Evolutionary conservation across 2,888 invertebrate species (phyloP).

Genomic region (Polydrusus tereticollis): DNA sequence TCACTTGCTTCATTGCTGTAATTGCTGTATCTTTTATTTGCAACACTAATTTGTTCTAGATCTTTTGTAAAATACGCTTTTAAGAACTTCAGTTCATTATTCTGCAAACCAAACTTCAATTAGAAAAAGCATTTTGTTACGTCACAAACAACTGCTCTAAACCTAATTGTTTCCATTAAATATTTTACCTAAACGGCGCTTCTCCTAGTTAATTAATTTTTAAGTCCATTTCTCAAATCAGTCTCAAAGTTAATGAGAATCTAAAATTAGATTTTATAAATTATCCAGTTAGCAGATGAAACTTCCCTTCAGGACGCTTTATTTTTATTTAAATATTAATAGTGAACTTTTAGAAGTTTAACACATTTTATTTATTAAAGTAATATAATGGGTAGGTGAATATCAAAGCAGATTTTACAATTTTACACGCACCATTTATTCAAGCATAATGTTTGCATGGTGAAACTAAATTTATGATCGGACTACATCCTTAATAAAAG

Average conservation of each 20-base stretch:
- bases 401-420: too few relatives aligned
- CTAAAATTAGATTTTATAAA: slow-evolving; percentile 34
- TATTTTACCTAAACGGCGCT: slow-evolving; percentile 20
- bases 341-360: neutral
- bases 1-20: too few relatives aligned
- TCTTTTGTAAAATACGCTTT: too few relatives aligned
- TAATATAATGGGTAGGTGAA: too few relatives aligned
- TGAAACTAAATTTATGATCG: too few relatives aligned
- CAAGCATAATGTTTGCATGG: too few relatives aligned
- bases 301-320: neutral
- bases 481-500: too few relatives aligned
- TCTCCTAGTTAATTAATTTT: slow-evolving; percentile 40
- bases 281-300: slow-evolving; percentile 14
- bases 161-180: slow-evolving; percentile 27
- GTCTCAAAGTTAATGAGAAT: slow-evolving; percentile 17
- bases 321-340: slow-evolving; percentile 4
- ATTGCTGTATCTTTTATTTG: too few relatives aligned
- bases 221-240: slow-evolving; percentile 25
- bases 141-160: slow-evolving; percentile 21
- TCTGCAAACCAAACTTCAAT: neutral
- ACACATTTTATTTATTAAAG: neutral
- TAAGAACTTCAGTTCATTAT: neutral
- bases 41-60: too few relatives aligned
- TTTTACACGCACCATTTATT: too few relatives aligned
- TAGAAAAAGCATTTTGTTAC: slow-evolving; percentile 10